Base-by-base conservation (phyloP, 2,888 invertebrate genomes). In the Folsomia candida region DNA sequence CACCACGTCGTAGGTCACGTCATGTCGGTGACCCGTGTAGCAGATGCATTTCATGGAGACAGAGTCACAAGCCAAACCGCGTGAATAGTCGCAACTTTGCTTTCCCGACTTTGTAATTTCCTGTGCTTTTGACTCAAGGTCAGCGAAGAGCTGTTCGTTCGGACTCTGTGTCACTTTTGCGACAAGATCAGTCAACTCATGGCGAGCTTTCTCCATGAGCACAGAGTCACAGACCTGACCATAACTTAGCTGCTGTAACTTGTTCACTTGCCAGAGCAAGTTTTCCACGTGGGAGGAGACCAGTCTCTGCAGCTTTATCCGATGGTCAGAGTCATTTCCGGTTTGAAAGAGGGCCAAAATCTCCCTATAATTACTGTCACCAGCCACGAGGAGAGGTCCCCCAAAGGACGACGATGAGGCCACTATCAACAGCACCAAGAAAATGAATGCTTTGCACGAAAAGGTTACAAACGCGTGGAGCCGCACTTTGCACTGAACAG, bases 151-250 rank as follows among this genome's bases (percentile, higher is more conserved):
- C 2, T 62, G 27, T 18, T 62, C 62, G 2, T 20, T 28, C 2
- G 62, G 62, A 28, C 20, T 62, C 2, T 28, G 62, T n/a, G 28
- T 62, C 6, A 62, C 62, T 6, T 62, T 6, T 6, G 62, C 62
- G 2, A 62, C 62, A 20, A 62, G 29, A 28, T 62, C 62, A 6
- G 26, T 62, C n/a, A 62, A 26, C 25, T 62, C 62, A 28, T 62
- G 62, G 20, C 62, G 27, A 26, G 24, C 62, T 20, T 14, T 18
- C 62, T 62, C 62, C 22, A 20, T 20, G 18, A 20, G 14, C n/a
- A 62, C 20, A 22, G 62, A 62, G 62, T 28, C 28, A 28, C 62
- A 62, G 22, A n/a, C n/a, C 28, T 62, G 27, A 3, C 3, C 27
- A 62, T 27, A 62, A 20, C 28, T 28, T 9, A 62, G 62, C 4